Base-by-base conservation (phyloP, 92 coral and sea anemone genomes). In the Porites rus region DNA sequence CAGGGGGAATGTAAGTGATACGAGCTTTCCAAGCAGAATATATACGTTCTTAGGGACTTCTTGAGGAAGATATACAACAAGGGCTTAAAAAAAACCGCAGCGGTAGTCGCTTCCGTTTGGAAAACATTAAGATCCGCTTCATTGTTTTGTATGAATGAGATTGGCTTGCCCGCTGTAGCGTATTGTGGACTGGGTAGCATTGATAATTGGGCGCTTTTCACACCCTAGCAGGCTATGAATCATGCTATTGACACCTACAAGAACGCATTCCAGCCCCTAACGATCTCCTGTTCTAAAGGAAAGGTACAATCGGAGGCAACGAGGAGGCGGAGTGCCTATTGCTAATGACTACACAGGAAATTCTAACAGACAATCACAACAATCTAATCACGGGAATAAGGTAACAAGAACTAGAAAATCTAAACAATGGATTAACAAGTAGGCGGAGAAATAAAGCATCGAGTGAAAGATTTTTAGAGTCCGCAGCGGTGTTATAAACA, bases 121-220 rank as follows among this genome's bases (percentile, higher is more conserved):
- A 60, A 83, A 83, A 83, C 88, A 85, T 66, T 52, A 53, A 76
- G 82, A 65, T 85, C 88, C 84, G 88, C 67, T 77, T 22, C 66
- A 25, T 85, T 85, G 88, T 77, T 68, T 38, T 2, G 54, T 16
- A 67, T 69, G 25, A 65, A 76, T 75, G 84, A 85, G 88, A 84
- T 84, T 84, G 88, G 88, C 73, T 83, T 74, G 80, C 22, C 14
- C 80, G 63, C 14, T 72, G 80, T 73, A 22, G 87, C 87, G 80
- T 83, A 69, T 62, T 73, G 80, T 24, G 56, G 73, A 22, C 59
- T 1, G 79, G 87, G 7, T 73, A 69, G 79, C 46, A 72, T 83
- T 63, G 63, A 83, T 83, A 64, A 73, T 51, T 43, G 80, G 52
- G 51, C 59, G 74, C 53, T 74, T 62, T 83, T 73, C 72, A 65